phyloP scores from a whole-genome alignment of 2,888 invertebrate species.

The Cancer borealis region DNA sequence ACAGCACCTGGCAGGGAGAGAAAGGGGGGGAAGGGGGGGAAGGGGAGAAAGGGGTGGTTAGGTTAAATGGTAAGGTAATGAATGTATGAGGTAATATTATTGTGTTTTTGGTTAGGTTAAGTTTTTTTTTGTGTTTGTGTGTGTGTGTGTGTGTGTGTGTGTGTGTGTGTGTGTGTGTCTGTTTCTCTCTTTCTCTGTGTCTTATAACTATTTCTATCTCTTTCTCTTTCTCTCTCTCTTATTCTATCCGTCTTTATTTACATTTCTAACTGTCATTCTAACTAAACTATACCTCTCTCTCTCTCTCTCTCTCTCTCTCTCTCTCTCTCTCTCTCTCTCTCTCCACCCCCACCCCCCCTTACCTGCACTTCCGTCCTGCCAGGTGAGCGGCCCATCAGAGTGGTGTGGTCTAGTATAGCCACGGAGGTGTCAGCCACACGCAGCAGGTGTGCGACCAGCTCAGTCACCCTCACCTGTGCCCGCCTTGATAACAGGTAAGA shows the following conservation, averaged over 20 bases:
- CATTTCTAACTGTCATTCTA: background rate
- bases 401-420: conserved; percentile 87
- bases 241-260: background rate
- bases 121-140: no score
- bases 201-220: background rate
- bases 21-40: conserved; percentile 85
- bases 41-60: conserved; percentile 11
- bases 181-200: no score
- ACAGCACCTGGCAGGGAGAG: conserved; percentile 88
- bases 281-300: background rate
- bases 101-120: no score
- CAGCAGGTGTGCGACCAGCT: conserved; percentile 90
- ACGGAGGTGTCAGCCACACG: conserved; percentile 85
- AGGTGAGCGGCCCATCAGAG: conserved; percentile 92
- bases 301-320: background rate
- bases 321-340: background rate
- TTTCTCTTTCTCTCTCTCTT: no score
- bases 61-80: background rate
- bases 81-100: background rate
- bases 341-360: conserved; percentile 69
- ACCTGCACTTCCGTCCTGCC: conserved; percentile 97
- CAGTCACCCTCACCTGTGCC: conserved; percentile 93
- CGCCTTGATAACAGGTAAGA: conserved; percentile 93
- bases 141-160: no score
- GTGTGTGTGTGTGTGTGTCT: no score